Conservation (phyloP, 2,888 invertebrate species). For the Lottia gigantea region DNA sequence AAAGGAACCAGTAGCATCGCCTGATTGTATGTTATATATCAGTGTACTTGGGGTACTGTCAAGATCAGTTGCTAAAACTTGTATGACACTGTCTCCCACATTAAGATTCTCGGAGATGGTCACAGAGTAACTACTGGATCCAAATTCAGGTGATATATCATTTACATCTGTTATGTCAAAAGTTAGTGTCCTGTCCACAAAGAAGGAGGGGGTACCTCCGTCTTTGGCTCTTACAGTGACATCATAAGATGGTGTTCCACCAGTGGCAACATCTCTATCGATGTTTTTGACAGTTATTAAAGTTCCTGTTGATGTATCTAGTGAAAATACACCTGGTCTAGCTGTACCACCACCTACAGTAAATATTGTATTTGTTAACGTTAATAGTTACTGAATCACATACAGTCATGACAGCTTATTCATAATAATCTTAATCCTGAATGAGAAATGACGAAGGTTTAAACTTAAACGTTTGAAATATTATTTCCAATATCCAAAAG, state of each 20-base stretch:
- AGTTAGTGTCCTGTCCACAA: conserved; percentile 7
- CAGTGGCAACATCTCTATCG: conserved; percentile 5
- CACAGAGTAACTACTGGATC: conserved; percentile 17
- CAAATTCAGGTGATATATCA: conserved; percentile 27
- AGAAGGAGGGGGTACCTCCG: conserved; percentile 24
- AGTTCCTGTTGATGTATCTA: conserved; percentile 1
- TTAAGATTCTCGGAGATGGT: conserved; percentile 28
- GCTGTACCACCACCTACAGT: not conserved
- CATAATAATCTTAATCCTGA: too few species aligned
- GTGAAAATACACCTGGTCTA: conserved; percentile 5
- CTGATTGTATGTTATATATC: conserved; percentile 17
- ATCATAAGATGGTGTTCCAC: conserved; percentile 36
- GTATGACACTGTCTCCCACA: conserved; percentile 22
- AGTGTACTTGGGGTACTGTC: conserved; percentile 25
- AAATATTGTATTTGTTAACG: too few species aligned
- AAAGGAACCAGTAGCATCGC: conserved; percentile 14
- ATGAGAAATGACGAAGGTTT: too few species aligned
- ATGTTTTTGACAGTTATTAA: not conserved
- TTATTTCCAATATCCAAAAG: too few species aligned
- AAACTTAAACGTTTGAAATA: too few species aligned
- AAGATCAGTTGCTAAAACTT: conserved; percentile 24
- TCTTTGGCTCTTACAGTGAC: conserved; percentile 34
- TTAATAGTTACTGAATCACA: too few species aligned
- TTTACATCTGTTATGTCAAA: conserved; percentile 27
- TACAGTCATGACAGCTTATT: too few species aligned